These are phyloP conservation scores for Oncorhynchus clarkii DNA, from an alignment of 2,113 vertebrate species.

Conservation along the genomic window DNA sequence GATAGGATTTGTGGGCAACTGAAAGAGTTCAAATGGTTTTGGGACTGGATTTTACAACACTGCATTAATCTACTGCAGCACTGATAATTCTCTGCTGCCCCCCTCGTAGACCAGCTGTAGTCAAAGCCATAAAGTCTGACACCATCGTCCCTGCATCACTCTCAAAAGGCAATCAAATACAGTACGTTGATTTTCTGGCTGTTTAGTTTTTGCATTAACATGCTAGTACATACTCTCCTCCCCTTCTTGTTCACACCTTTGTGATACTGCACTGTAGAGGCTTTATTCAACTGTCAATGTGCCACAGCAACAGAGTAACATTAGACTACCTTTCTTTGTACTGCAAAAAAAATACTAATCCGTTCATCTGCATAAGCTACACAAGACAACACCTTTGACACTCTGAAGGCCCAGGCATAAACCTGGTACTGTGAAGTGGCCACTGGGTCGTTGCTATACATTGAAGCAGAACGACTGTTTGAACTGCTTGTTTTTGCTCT, in stretches of 20 bases:
- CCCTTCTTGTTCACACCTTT: background rate
- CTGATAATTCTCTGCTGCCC: background rate
- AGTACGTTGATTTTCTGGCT: background rate
- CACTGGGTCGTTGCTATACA: background rate
- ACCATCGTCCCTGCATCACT: background rate
- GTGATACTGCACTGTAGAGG: background rate
- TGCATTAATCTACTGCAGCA: background rate
- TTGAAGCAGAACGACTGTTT: background rate
- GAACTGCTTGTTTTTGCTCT: background rate
- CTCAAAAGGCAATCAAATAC: background rate
- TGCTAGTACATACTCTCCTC: background rate
- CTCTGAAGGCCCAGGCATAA: background rate
- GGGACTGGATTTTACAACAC: background rate
- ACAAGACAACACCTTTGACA: background rate
- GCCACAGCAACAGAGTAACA: background rate
- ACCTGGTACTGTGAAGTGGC: too few relatives aligned
- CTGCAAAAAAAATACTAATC: background rate
- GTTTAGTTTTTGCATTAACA: background rate
- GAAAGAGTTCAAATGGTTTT: background rate
- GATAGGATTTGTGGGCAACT: background rate
- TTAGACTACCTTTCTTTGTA: background rate
- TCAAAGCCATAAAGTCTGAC: conserved; percentile 39
- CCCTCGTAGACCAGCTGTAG: conserved; percentile 16
- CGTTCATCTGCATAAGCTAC: background rate
- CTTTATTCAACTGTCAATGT: background rate